phyloP scores from a whole-genome alignment of 2,113 vertebrate genomes.

The Nothoprocta pentlandii region DNA sequence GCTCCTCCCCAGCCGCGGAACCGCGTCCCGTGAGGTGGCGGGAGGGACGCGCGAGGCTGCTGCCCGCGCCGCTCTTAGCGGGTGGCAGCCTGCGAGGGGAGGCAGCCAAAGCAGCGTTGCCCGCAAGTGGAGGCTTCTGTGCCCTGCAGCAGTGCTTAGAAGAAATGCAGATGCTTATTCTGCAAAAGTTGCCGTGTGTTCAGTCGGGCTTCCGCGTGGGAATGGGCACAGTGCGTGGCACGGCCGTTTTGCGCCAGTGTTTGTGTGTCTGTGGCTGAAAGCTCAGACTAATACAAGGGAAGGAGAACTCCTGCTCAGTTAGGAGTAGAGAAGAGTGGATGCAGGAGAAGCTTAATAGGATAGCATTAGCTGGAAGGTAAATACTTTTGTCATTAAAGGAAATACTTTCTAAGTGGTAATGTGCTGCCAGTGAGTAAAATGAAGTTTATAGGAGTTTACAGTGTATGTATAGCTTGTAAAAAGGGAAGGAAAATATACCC shows the following conservation, averaged over 20 bases:
- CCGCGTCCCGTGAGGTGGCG: accelerated
- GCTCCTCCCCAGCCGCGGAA: background rate
- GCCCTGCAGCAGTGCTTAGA: background rate
- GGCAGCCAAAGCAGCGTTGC: background rate
- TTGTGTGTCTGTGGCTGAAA: background rate
- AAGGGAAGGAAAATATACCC: background rate
- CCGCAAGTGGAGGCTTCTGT: background rate
- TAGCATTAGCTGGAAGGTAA: background rate
- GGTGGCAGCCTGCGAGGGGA: background rate
- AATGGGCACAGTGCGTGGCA: accelerated
- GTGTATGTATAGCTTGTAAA: background rate
- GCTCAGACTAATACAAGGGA: background rate
- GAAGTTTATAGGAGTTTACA: background rate
- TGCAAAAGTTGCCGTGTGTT: background rate
- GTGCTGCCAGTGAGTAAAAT: background rate
- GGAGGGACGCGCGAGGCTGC: accelerated
- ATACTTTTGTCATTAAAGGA: background rate
- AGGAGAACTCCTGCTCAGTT: background rate
- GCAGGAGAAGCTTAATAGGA: background rate
- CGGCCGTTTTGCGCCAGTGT: background rate
- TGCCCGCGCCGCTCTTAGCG: background rate
- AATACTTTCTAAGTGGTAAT: background rate
- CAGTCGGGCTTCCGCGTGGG: background rate
- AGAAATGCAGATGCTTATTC: background rate
- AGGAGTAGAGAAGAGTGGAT: background rate